Base-by-base conservation (phyloP, 2,797 vertebrate species). In the Brotula barbata region DNA sequence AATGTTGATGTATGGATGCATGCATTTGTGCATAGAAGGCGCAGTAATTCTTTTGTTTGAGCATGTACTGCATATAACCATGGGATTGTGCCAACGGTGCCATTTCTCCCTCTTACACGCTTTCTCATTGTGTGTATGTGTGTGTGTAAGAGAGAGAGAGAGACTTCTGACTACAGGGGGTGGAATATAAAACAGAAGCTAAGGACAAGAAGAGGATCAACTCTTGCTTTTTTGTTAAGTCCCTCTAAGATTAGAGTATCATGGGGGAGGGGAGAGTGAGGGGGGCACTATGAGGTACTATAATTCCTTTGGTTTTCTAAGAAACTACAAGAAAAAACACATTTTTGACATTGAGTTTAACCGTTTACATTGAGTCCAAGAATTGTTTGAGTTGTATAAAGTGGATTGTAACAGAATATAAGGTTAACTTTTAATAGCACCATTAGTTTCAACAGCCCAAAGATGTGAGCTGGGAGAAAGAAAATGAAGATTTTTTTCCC, bases 171-270 rank as follows among this genome's bases (percentile, higher is more conserved):
- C 70, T 53, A 51, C 42, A 56, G 39, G 71, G 37, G 57, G 16
- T 62, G 51, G 21, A 73, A 73, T 58, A 52, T 50, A 69, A 49
- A 62, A 43, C 28, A 71, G 44, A 67, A 33, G 25, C 43, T 45
- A 50, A 71, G 36, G 64, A 59, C 33, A 68, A 71, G 46, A 60
- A 57, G 20, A 43, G 71, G 55, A 75, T 77, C 67, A 78, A n/a
- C n/a, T n/a, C 34, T 36, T 14, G 13, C 34, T 34, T 58, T 28
- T 47, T 33, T 37, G 43, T 22, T 40, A 43, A 77, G 69, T 71
- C 68, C 55, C 58, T 46, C 74, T 78, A 68, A 77, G 73, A 85
- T 82, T 84, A 80, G 78, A 84, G 73, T 23, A 64, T n/a, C 44
- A 71, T 47, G 55, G 64, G 34, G 62, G 44, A n/a, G n/a, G n/a